Percentiles rank a stretch among this genome's conserved stretches.
phyloP scores from a whole-genome alignment of 2,888 invertebrate species.

The Thelaira solivaga region DNA sequence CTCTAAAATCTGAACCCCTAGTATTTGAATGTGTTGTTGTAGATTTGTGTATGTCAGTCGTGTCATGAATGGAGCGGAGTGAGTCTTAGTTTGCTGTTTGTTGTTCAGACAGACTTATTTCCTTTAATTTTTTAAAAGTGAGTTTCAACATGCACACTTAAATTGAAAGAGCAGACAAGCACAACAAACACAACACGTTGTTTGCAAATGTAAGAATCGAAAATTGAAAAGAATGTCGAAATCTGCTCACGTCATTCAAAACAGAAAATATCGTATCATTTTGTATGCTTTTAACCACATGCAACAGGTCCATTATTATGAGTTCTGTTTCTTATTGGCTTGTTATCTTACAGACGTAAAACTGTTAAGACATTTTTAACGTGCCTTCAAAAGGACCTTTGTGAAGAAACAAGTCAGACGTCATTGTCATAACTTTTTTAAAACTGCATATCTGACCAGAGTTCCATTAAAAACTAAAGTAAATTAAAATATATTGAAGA shows the following conservation, averaged over 20 bases:
- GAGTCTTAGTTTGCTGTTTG: neutral
- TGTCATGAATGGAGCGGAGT: neutral
- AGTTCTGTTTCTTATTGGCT: neutral
- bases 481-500: too few relatives aligned
- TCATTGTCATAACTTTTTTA: too few relatives aligned
- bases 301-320: slow-evolving; percentile 57
- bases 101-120: neutral
- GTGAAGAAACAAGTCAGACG: too few relatives aligned
- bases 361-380: neutral
- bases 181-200: neutral
- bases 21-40: slow-evolving; percentile 52
- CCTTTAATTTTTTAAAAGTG: neutral
- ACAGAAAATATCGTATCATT: slow-evolving; percentile 32
- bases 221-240: neutral
- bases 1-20: slow-evolving; percentile 45
- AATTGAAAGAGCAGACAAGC: neutral
- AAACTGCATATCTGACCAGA: too few relatives aligned
- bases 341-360: slow-evolving; percentile 6
- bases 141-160: neutral
- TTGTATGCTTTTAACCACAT: slow-evolving; percentile 21
- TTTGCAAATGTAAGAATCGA: neutral
- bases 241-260: slow-evolving; percentile 42
- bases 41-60: slow-evolving; percentile 29
- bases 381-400: too few relatives aligned
- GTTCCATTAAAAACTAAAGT: too few relatives aligned